phyloP scores from a whole-genome alignment of 1,140 invertebrate genomes.

The Macrotrachela quadricornifera region DNA sequence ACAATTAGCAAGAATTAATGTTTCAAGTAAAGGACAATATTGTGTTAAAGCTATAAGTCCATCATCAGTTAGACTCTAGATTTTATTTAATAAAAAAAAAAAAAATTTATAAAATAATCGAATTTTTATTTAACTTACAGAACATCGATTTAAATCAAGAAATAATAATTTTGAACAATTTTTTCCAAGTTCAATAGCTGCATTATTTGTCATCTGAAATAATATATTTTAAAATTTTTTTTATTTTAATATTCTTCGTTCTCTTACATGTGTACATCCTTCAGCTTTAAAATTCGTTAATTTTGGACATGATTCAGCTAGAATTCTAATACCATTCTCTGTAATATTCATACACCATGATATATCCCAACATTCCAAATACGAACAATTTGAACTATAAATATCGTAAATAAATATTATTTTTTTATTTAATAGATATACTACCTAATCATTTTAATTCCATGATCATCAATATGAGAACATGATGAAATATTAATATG shows the following conservation, averaged over 20 bases:
- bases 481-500: conserved; percentile 77
- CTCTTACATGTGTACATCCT: conserved; percentile 46
- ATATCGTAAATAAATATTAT: conserved; percentile 8
- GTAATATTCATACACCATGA: conserved; percentile 86
- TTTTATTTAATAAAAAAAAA: too few relatives aligned
- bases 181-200: conserved; percentile 59
- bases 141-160: conserved; percentile 70
- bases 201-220: conserved; percentile 33
- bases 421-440: neutral
- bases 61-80: conserved; percentile 56
- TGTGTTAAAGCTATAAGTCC: conserved; percentile 56
- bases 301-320: conserved; percentile 63
- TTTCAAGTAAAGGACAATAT: conserved; percentile 55
- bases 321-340: conserved; percentile 56
- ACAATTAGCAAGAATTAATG: conserved; percentile 79
- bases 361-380: conserved; percentile 71
- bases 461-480: conserved; percentile 66
- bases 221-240: neutral
- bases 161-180: conserved; percentile 62
- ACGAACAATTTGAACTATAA: conserved; percentile 58
- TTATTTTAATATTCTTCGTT: neutral
- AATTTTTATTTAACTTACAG: conserved; percentile 39
- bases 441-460: conserved; percentile 56
- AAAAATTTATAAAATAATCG: neutral
- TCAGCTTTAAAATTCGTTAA: conserved; percentile 73